Evolutionary conservation across 2,113 vertebrate genomes (phyloP).

Genomic region (Microtus ochrogaster): DNA sequence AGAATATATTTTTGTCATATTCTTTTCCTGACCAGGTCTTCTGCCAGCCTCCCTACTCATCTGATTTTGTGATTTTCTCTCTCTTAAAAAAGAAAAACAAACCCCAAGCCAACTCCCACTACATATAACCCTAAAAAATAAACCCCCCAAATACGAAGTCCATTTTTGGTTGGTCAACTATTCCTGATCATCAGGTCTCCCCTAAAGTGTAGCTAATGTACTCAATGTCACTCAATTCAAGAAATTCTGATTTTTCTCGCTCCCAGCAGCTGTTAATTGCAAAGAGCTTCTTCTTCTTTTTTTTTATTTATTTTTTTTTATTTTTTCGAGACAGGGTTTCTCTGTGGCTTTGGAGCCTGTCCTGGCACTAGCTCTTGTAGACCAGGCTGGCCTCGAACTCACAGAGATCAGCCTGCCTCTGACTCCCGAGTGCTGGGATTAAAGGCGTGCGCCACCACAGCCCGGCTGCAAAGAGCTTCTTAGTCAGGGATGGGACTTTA

Average conservation of each 20-base stretch:
- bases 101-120: not conserved
- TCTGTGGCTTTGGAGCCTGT: no score
- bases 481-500: no score
- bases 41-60: no score
- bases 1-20: not conserved
- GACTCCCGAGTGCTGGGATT: no score
- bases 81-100: not conserved
- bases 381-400: no score
- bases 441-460: no score
- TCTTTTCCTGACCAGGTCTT: not conserved
- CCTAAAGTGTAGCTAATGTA: not conserved
- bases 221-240: not conserved
- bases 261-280: not conserved
- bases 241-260: not conserved
- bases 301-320: no score
- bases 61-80: not conserved
- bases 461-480: not conserved
- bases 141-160: not conserved
- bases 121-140: not conserved
- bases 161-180: not conserved
- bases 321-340: no score
- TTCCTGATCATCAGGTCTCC: not conserved
- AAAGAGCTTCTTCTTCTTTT: not conserved
- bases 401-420: no score
- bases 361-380: no score